phyloP scores from a whole-genome alignment of 2,113 vertebrate genomes.

The Hydrolagus affinis region DNA sequence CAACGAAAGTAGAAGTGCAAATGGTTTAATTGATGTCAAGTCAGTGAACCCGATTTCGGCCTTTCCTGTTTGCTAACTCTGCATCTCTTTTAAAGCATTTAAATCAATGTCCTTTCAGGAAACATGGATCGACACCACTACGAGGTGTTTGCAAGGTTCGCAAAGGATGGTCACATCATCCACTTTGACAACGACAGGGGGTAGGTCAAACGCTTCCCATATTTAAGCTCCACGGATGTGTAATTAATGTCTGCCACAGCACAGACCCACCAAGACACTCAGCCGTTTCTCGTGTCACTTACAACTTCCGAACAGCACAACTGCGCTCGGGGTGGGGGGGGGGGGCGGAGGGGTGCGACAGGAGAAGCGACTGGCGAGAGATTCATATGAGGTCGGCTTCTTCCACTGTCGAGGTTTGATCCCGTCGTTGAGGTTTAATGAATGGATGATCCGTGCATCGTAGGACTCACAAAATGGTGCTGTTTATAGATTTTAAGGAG shows the following conservation, averaged over 20 bases:
- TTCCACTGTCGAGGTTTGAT: neutral
- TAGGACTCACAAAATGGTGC: too few relatives aligned
- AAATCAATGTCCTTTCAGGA: slow-evolving; percentile 53
- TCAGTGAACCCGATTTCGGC: neutral
- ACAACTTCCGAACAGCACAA: neutral
- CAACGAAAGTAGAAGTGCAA: neutral
- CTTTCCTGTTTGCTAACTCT: neutral
- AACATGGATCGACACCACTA: slow-evolving; percentile 98
- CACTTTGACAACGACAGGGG: slow-evolving; percentile 93
- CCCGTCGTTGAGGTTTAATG: too few relatives aligned
- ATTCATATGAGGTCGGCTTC: neutral
- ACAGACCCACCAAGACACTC: neutral
- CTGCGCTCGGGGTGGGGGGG: too few relatives aligned
- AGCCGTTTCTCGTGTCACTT: too few relatives aligned
- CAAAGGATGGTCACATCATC: slow-evolving; percentile 82
- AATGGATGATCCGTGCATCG: neutral
- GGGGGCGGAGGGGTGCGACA: too few relatives aligned
- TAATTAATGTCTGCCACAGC: neutral
- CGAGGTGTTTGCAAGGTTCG: slow-evolving; percentile 91
- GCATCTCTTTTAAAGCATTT: neutral
- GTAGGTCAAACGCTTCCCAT: slow-evolving; percentile 50
- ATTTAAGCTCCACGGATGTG: neutral
- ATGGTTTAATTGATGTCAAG: neutral
- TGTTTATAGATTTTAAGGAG: too few relatives aligned
- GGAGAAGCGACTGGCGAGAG: neutral